Conservation (phyloP, 2,113 vertebrate species). For the Entosphenus tridentatus region DNA sequence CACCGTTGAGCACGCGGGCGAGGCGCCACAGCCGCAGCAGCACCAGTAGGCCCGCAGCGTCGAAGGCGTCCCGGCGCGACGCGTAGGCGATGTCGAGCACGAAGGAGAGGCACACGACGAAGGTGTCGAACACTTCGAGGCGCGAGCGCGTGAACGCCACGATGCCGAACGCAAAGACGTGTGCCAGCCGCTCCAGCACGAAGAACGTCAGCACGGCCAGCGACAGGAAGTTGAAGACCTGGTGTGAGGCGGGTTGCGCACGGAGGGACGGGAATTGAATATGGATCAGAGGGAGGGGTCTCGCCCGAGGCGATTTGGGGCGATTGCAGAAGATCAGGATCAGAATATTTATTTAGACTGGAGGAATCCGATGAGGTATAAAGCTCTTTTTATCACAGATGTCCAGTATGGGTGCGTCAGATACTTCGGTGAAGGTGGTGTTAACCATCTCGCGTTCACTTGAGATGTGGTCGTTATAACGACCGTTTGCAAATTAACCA, state of each 20-base stretch:
- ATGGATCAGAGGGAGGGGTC: too few species aligned
- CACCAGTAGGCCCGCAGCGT: constrained; percentile 56
- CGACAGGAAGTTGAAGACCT: constrained; percentile 76
- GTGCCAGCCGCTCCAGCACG: constrained; percentile 50
- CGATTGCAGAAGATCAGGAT: too few species aligned
- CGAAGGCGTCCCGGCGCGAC: constrained; percentile 44
- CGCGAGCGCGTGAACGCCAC: constrained; percentile 70
- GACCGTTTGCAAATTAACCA: too few species aligned
- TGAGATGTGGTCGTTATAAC: too few species aligned
- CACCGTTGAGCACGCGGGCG: constrained; percentile 78
- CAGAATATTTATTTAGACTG: too few species aligned
- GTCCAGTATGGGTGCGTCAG: too few species aligned
- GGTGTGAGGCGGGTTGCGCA: background rate
- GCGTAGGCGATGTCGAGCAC: constrained; percentile 46
- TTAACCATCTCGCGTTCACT: too few species aligned
- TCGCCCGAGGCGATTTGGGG: too few species aligned
- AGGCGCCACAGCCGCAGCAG: constrained; percentile 80
- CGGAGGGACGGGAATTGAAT: too few species aligned
- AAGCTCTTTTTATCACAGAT: too few species aligned
- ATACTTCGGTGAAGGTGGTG: too few species aligned
- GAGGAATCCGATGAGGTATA: too few species aligned
- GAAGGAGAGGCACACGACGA: constrained; percentile 59
- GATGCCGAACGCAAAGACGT: constrained; percentile 42
- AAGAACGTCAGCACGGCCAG: constrained; percentile 58
- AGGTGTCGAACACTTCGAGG: constrained; percentile 67